These are phyloP conservation scores for Argyresthia goedartella DNA, from an alignment of 2,888 invertebrate genomes.

Conservation along the genomic window DNA sequence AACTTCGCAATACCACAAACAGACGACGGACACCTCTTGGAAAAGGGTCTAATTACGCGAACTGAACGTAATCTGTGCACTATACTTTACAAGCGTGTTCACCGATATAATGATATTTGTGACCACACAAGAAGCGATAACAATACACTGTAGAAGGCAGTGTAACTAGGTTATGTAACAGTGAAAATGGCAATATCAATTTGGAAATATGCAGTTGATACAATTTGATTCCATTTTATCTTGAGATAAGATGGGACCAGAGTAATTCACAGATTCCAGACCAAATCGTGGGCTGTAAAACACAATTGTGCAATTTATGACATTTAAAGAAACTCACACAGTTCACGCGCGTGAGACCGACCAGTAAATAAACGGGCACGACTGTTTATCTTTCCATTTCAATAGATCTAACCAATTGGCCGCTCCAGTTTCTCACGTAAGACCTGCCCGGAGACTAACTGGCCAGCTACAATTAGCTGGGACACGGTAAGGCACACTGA, in stretches of 20 bases:
- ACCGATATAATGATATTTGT: not conserved
- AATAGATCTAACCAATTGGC: constrained; percentile 1
- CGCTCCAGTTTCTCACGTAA: not conserved
- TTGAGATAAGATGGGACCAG: not conserved
- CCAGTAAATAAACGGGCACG: not conserved
- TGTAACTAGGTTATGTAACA: not conserved
- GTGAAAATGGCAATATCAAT: not conserved
- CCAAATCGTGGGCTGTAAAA: not conserved
- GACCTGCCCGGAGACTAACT: not conserved
- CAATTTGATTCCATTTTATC: not conserved
- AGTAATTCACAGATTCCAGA: not conserved
- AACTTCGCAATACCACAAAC: not conserved
- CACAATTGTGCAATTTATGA: constrained; percentile 8
- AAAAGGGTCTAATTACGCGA: constrained; percentile 5
- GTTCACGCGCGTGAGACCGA: not conserved
- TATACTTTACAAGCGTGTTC: not conserved
- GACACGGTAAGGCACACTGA: not conserved
- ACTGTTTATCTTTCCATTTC: not conserved
- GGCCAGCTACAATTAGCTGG: not conserved
- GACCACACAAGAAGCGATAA: not conserved
- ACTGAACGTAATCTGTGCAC: no score
- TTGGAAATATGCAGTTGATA: not conserved
- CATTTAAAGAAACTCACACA: constrained; percentile 3
- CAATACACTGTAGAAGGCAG: not conserved
- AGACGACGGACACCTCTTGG: not conserved